These are phyloP conservation scores for Lamellibrachia luymesi DNA, from an alignment of 1,140 invertebrate species.

Conservation along the genomic window DNA sequence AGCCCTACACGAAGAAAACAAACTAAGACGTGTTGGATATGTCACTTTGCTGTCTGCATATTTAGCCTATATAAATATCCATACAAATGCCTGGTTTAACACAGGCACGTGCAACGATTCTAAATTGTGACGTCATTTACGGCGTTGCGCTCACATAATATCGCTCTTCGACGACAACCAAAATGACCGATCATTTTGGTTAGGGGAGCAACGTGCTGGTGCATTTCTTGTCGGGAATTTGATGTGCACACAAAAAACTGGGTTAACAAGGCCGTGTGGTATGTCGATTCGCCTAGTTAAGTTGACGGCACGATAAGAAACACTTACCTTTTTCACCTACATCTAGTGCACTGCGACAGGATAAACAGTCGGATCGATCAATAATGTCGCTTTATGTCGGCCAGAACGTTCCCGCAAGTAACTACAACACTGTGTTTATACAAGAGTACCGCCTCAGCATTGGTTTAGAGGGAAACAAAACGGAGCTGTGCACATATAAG, in stretches of 20 bases:
- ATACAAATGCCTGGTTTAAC: not conserved
- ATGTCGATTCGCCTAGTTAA: not conserved
- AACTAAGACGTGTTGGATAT: not conserved
- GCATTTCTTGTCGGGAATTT: not conserved
- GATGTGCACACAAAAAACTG: not conserved
- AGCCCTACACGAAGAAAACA: not conserved
- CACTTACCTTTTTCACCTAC: not conserved
- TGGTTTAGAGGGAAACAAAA: no score
- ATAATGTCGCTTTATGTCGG: not conserved
- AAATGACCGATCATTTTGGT: no score
- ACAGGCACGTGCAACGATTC: not conserved
- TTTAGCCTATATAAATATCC: no score
- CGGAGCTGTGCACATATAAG: no score
- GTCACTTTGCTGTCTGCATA: not conserved
- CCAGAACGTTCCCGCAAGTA: no score
- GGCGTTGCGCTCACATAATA: not conserved
- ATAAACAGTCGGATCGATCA: not conserved
- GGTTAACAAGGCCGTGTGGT: not conserved
- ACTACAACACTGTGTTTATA: no score
- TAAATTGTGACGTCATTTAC: not conserved
- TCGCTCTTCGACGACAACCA: not conserved
- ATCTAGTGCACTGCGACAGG: not conserved
- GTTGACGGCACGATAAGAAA: not conserved
- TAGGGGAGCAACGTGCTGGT: no score
- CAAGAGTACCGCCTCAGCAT: no score